Conservation (phyloP, 2,888 invertebrate species). For the Eupithecia tripunctaria region DNA sequence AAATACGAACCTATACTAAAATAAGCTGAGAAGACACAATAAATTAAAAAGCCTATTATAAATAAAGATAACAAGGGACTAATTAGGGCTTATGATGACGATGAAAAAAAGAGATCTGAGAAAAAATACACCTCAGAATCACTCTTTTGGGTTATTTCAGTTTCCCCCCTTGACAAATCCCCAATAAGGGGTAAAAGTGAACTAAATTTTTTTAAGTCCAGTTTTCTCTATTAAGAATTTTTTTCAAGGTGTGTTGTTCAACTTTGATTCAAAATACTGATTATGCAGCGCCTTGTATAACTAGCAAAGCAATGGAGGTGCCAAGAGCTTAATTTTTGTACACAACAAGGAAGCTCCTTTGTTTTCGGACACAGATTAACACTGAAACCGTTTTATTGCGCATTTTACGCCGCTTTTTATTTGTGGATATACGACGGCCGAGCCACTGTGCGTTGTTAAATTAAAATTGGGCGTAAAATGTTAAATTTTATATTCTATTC, state of each 20-base stretch:
- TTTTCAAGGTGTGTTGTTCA: no score
- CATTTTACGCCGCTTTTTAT: slow-evolving; percentile 26
- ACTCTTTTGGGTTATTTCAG: no score
- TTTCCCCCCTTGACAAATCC: no score
- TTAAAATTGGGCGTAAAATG: slow-evolving; percentile 22
- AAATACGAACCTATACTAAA: no score
- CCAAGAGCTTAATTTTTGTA: slow-evolving; percentile 17
- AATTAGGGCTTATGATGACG: neutral
- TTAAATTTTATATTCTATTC: neutral
- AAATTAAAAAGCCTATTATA: no score
- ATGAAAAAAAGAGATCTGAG: neutral
- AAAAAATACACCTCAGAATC: neutral
- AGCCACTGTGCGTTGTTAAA: slow-evolving; percentile 20
- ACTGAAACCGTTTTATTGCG: slow-evolving; percentile 34
- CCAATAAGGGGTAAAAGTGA: no score
- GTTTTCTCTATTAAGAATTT: no score
- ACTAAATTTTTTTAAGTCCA: no score
- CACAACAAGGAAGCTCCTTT: slow-evolving; percentile 26
- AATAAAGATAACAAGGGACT: no score
- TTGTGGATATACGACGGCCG: slow-evolving; percentile 21
- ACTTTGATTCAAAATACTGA: neutral
- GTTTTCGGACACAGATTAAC: slow-evolving; percentile 34
- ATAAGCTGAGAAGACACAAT: no score
- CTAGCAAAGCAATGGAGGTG: neutral
- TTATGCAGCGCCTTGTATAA: neutral